These are phyloP conservation scores for Subacronicta megacephala DNA, from an alignment of 2,888 invertebrate species.

Conservation along the genomic window DNA sequence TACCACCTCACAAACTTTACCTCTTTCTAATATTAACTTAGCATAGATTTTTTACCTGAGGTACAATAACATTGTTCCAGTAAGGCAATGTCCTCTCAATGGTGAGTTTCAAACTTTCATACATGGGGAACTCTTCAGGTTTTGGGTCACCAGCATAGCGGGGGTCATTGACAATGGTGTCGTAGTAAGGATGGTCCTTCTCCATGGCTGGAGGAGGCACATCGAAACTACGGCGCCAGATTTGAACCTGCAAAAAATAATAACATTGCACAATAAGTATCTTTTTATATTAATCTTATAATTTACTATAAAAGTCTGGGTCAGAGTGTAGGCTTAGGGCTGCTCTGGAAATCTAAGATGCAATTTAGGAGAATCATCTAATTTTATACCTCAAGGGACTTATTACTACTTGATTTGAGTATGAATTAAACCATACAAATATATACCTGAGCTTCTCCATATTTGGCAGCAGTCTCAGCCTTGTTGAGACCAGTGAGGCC, in stretches of 20 bases:
- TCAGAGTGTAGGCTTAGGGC: too few species aligned
- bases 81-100: constrained; percentile 95
- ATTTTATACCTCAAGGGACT: too few species aligned
- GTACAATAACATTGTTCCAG: constrained; percentile 95
- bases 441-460: constrained; percentile 94
- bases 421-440: not conserved
- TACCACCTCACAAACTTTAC: too few species aligned
- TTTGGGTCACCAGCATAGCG: constrained; percentile 93
- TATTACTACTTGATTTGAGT: too few species aligned
- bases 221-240: constrained; percentile 96
- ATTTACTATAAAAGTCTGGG: not conserved
- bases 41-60: too few species aligned
- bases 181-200: constrained; percentile 93
- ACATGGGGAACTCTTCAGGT: constrained; percentile 93
- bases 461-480: constrained; percentile 95
- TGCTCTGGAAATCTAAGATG: too few species aligned
- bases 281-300: too few species aligned
- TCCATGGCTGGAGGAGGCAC: constrained; percentile 95
- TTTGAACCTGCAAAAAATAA: constrained; percentile 90
- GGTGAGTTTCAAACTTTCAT: constrained; percentile 95
- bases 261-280: not conserved
- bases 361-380: too few species aligned
- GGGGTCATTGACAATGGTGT: constrained; percentile 93
- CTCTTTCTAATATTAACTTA: too few species aligned
- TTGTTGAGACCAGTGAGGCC: constrained; percentile 96